Base-by-base conservation (phyloP, 2,888 invertebrate genomes). In the Drosophila paramelanica region DNA sequence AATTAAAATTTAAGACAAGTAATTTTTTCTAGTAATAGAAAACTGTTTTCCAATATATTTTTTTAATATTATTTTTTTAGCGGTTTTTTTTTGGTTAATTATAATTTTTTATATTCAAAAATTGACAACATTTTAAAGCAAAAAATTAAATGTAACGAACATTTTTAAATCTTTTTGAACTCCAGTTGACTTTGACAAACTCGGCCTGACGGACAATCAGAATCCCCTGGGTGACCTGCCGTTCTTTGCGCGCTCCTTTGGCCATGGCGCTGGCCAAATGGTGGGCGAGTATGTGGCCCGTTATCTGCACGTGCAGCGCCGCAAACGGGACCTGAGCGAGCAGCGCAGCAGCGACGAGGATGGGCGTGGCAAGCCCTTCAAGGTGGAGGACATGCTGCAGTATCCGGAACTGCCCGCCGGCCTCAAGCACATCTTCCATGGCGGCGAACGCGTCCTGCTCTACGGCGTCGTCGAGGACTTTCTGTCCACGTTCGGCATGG, bases 121-220 rank as follows among this genome's bases (percentile, higher is more conserved):
- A 8, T 10, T 31, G 3, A 10, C 10, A 2, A 31, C 10, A 0
- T 10, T 10, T 31, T 2, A 10, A 31, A 31, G 10, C 31, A 10
- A 31, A 31, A 31, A 8, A 10, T 31, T 7, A 31, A 31, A 1
- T 31, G 10, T 31, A 31, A 10, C 3, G 0, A 2, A 10, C 10
- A 31, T 31, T 31, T 3, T 10, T 31, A 50, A 58, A 53, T 50
- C 50, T 8, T 3, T 20, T 8, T 14, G 11, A 3, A 17, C 39
- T 55, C 3, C 93, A 97, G 97, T 97, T 91, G 96, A 97, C 89
- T 97, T 97, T 90, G 96, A 96, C 92, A 96, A 96, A 91, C 92
- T 97, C 75, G 97, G 97, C 13, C 91, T 97, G 80, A 97, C 97
- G n/a, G 97, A 97, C 90, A 97, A 97, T 90, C 96, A 97, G 90